Evolutionary conservation across 2,113 vertebrate genomes (phyloP), one percentile per base, ranked within the genome.

Genomic region (Toxotes jaculatrix): DNA sequence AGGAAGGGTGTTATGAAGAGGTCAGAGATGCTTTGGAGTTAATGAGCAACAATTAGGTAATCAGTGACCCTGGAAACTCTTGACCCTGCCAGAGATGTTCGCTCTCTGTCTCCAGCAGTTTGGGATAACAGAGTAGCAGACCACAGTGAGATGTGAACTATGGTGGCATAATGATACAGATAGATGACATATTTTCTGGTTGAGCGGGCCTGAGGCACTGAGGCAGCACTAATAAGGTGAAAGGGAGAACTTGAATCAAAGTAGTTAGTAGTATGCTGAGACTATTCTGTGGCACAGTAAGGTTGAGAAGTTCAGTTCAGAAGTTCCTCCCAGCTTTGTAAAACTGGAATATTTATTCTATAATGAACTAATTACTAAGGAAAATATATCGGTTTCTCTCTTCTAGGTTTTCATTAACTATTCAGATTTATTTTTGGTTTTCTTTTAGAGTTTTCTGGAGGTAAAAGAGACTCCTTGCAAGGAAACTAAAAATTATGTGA

Each of bases 11-110:
- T 55, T 83, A 69, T 68, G 42, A 71, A 67, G 78, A 77, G 81
- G 69, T 84, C 74, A 85, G 68, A 0, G 32, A 27, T 62, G 47
- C 43, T 77, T 73, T 83, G 83, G 55, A 62, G 89, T 92, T 90
- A 92, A 89, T 85, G 57, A 90, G 82, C 88, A 92, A 91, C 82
- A 90, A 78, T 91, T 72, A 84, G 74, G 73, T 85, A 91, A 92
- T 91, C 27, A 91, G 43, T 90, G 75, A 91, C 74, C 80, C 82
- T 80, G 59, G 38, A 55, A 69, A 79, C 4, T 74, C 23, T 67
- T 78, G 47, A 72, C 56, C 70, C n/a, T 13, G 42, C 19, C 42
- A 10, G 23, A 81, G 63, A 78, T 78, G 76, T 71, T 66, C 65
- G 23, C 6, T 2, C 3, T 49, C 74, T 71, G 53, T 85, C 43